Evolutionary conservation across 1,140 invertebrate species (phyloP).

Genomic region (Drosophila erecta): DNA sequence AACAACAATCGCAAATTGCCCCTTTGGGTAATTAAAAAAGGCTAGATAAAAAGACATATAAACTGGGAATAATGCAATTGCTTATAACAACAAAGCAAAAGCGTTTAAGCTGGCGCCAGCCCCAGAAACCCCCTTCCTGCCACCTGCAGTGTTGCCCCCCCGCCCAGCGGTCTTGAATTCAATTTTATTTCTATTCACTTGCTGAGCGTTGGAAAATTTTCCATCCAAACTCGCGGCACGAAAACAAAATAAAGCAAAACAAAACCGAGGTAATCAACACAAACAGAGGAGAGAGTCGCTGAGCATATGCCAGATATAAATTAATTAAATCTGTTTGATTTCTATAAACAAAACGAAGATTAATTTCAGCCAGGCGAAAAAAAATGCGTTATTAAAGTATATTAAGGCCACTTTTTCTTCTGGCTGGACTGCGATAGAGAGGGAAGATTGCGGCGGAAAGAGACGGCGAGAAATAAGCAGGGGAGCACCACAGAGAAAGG

Average conservation of each 20-base stretch:
- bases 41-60: constrained; percentile 1
- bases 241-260: constrained; percentile 43
- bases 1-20: constrained; percentile 38
- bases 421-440: constrained; percentile 13
- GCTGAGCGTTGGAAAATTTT: constrained; percentile 75
- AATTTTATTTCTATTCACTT: constrained; percentile 78
- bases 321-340: constrained; percentile 57
- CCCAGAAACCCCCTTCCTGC: neutral
- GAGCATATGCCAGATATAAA: constrained; percentile 29
- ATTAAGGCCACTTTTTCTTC: constrained; percentile 36
- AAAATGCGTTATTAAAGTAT: constrained; percentile 42
- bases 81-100: constrained; percentile 47
- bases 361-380: constrained; percentile 32
- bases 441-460: neutral
- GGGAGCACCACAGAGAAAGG: constrained; percentile 1
- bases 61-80: constrained; percentile 37
- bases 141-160: constrained; percentile 1
- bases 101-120: constrained; percentile 61
- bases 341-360: constrained; percentile 50
- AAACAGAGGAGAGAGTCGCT: constrained; percentile 20
- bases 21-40: constrained; percentile 55
- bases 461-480: neutral
- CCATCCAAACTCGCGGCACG: constrained; percentile 61
- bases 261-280: constrained; percentile 71
- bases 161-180: constrained; percentile 41